These are phyloP conservation scores for Ellobius talpinus DNA, from an alignment of 2,113 vertebrate species.

Conservation along the genomic window DNA sequence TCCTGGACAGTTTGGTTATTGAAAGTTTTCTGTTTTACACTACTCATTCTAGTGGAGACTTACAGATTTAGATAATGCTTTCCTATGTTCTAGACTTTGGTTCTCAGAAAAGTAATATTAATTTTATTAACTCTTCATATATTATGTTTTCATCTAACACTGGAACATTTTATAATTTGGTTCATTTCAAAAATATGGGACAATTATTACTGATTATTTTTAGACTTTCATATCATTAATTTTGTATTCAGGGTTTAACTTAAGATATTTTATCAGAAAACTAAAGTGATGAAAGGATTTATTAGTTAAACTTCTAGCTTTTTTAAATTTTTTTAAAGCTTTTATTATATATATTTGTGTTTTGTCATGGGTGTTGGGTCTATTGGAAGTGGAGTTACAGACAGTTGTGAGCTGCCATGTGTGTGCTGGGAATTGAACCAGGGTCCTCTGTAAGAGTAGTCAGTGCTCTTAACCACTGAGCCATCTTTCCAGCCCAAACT, in stretches of 20 bases:
- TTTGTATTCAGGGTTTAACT: slow-evolving; percentile 24
- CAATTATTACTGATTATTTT: not conserved
- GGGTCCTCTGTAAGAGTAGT: too few relatives aligned
- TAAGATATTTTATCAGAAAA: slow-evolving; percentile 46
- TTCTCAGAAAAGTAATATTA: slow-evolving; percentile 49
- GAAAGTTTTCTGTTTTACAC: slow-evolving; percentile 62
- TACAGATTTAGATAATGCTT: slow-evolving; percentile 33
- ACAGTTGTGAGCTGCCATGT: too few relatives aligned
- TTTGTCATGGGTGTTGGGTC: too few relatives aligned
- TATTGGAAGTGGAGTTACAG: too few relatives aligned
- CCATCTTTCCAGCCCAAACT: too few relatives aligned
- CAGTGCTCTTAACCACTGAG: too few relatives aligned
- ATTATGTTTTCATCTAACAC: not conserved
- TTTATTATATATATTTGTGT: too few relatives aligned
- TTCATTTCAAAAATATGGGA: not conserved
- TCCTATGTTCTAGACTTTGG: slow-evolving; percentile 41
- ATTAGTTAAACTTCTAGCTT: slow-evolving; percentile 27
- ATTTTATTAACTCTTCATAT: slow-evolving; percentile 24
- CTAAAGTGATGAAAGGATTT: not conserved
- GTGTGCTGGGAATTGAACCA: too few relatives aligned
- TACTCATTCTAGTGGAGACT: slow-evolving; percentile 46
- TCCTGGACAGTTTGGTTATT: slow-evolving; percentile 39
- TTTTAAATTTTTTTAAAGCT: too few relatives aligned
- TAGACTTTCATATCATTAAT: slow-evolving; percentile 6
- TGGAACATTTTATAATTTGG: slow-evolving; percentile 30